Conservation (phyloP, 1,140 invertebrate genomes). For the Condylostylus longicornis region DNA sequence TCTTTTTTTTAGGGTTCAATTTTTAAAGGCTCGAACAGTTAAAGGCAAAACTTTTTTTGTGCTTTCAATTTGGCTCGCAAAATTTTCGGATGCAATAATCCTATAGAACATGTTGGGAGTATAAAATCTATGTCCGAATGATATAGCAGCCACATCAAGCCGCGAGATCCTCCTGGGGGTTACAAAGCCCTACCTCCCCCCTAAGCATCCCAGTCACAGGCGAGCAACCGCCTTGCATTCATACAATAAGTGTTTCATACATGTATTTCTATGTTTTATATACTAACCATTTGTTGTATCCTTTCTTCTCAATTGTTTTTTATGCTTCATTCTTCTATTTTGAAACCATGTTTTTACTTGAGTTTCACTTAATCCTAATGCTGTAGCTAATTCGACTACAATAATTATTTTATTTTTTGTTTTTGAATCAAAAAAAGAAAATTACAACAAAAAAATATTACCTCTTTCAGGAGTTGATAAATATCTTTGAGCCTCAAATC, state of each 20-base stretch:
- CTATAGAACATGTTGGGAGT: conserved; percentile 12
- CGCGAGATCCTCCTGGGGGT: not conserved
- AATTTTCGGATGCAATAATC: conserved; percentile 7
- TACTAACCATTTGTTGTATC: conserved; percentile 28
- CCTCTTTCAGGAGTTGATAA: no score
- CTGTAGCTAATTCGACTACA: conserved; percentile 86
- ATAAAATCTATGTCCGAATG: conserved; percentile 6
- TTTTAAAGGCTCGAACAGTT: no score
- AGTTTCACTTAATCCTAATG: conserved; percentile 86
- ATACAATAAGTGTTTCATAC: not conserved
- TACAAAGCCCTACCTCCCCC: not conserved
- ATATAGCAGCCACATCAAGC: not conserved
- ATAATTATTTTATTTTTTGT: no score
- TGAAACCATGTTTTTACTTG: conserved; percentile 99
- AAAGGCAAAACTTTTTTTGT: no score
- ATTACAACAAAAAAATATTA: no score
- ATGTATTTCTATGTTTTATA: not conserved
- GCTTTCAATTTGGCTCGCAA: no score
- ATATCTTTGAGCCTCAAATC: conserved; percentile 88
- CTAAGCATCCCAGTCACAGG: no score
- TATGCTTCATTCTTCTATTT: conserved; percentile 93
- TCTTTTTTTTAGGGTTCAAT: no score
- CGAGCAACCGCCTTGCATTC: no score
- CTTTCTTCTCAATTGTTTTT: conserved; percentile 66
- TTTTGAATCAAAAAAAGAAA: no score